Evolutionary conservation across 2,888 invertebrate species (phyloP), one percentile per base, ranked within the genome.

Genomic region (Tenthredo distinguenda): DNA sequence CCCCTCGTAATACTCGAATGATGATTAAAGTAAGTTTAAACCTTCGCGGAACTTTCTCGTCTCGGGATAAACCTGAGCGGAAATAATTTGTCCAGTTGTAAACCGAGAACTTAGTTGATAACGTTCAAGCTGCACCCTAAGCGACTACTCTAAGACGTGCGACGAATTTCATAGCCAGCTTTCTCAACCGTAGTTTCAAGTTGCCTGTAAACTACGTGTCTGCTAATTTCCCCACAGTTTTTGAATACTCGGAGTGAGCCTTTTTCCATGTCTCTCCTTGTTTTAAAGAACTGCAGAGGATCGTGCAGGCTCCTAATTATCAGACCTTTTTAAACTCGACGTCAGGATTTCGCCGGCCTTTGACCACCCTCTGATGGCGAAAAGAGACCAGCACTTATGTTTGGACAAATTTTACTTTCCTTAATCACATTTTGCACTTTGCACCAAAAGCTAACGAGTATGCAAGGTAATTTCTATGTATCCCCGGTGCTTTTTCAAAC

Each of bases 361-460:
- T n/a, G 50, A 55, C 40, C 47, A 47, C 10, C 26, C 76, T 50
- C 1, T 34, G 50, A 34, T 18, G 34, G 31, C 15, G 31, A 34
- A 55, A 21, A 26, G 31, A 31, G n/a, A 77, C 31, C 31, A 68
- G 68, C 68, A 50, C 77, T 50, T 34, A 15, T 15, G 77, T 55
- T 77, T 31, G 50, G 77, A 50, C 77, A 77, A 77, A 47, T 77
- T 55, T 77, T 34, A 77, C 50, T 55, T 55, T 50, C 50, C 50
- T 34, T 77, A 77, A 77, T 77, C 77, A 55, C 77, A 34, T 77
- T 77, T 77, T 77, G 77, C 77, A 77, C 77, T 77, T 77, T 77
- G 55, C 18, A 77, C 31, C 55, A 55, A 7, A 18, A 55, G 77
- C 77, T 77, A 77, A 77, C 55, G 77, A 77, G 55, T 50, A 31